Evolutionary conservation across 2,797 vertebrate species (phyloP), one percentile per base, ranked within the genome.

Genomic region (Enteromius mattozi): DNA sequence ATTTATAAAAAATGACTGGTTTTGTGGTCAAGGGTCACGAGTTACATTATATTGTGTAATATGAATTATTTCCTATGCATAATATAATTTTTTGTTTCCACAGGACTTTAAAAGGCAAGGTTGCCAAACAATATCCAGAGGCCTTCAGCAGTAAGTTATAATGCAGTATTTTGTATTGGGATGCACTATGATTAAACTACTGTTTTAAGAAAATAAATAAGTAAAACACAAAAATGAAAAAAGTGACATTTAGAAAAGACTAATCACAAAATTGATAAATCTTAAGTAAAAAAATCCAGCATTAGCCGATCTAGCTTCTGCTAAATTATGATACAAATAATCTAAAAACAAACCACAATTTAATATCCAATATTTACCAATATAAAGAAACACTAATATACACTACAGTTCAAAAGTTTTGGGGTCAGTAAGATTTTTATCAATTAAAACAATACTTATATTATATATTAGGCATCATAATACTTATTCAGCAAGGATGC

Each of bases 111-210:
- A 99, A 99, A 89, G 97, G 97, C 84, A 99, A 99, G 91, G 92
- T 99, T 87, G 93, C 96, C 0, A 97, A 99, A 92, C 98, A 99
- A 92, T 97, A 99, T 89, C 98, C 98, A 0, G 97, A 99, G 78
- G 97, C 97, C 75, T 99, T 99, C 91, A 98, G 94, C 93, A 97
- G 98, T 99, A 92, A 99, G 98, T 97, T 68, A 24, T 51, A 30
- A n/a, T 3, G 61, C 80, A 5, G 2, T 24, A 19, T 76, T 88
- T 86, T 86, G 9, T 21, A 30, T 14, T 24, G 13, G 4, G 1
- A 65, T 65, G 40, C 24, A 42, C 2, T 78, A 45, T 0, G 6
- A 56, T 40, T 76, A 76, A 56, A 7, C 3, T 21, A 6, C 2
- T 9, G 16, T 71, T 10, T 69, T 69, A 2, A 9, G 14, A 49